Conservation (phyloP, 2,113 vertebrate species). For the Chloropsis hardwickii region DNA sequence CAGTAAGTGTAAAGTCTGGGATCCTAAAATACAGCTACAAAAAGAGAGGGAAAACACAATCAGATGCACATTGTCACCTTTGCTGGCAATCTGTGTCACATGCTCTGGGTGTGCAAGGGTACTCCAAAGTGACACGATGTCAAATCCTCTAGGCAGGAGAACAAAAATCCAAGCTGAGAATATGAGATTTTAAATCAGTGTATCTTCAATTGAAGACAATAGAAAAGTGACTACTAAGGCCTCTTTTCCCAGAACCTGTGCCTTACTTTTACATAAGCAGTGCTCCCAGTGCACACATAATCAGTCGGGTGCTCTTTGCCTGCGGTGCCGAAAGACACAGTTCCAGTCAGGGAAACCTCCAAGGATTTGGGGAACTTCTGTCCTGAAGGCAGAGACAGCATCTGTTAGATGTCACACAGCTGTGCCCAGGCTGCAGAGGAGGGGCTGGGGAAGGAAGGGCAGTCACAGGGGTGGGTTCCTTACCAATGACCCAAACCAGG, state of each 20-base stretch:
- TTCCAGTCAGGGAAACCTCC: slow-evolving; percentile 85
- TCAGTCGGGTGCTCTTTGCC: slow-evolving; percentile 77
- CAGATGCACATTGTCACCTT: background rate
- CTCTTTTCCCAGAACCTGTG: background rate
- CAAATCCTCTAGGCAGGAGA: background rate
- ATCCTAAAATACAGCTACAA: slow-evolving; percentile 88
- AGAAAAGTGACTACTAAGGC: background rate
- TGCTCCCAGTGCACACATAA: slow-evolving; percentile 82
- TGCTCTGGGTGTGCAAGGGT: background rate
- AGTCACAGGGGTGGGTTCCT: background rate
- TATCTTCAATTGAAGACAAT: background rate
- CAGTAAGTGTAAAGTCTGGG: slow-evolving; percentile 88
- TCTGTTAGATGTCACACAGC: background rate
- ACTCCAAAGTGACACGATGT: background rate
- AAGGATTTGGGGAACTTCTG: slow-evolving; percentile 91
- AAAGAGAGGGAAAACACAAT: background rate
- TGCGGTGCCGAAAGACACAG: slow-evolving; percentile 75
- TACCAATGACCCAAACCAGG: slow-evolving; percentile 87
- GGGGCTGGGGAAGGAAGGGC: background rate
- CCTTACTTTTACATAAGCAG: slow-evolving; percentile 89
- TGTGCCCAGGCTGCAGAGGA: background rate
- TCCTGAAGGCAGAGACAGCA: slow-evolving; percentile 72
- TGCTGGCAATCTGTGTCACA: background rate
- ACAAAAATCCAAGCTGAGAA: background rate
- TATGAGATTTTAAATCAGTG: background rate